Conservation (phyloP, 2,888 invertebrate species). For the Temnothorax unifasciatus region DNA sequence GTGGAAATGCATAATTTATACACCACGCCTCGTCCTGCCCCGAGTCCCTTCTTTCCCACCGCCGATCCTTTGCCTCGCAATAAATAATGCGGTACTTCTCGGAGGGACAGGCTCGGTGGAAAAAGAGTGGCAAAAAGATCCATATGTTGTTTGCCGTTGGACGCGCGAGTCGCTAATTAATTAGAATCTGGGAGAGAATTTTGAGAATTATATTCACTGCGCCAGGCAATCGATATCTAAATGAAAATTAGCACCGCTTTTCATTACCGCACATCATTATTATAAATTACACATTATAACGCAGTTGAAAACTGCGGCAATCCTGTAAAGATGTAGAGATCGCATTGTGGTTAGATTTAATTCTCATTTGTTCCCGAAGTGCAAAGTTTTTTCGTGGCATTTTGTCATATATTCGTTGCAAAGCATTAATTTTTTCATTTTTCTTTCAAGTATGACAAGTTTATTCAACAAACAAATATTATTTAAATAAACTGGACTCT, state of each 20-base stretch:
- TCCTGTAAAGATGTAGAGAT: neutral
- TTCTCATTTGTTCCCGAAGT: neutral
- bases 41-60: slow-evolving; percentile 58
- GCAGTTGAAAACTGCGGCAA: neutral
- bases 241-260: slow-evolving; percentile 10
- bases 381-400: neutral
- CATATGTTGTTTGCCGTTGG: slow-evolving; percentile 58
- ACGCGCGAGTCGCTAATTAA: slow-evolving; percentile 65
- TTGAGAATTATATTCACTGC: slow-evolving; percentile 59
- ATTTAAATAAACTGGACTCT: neutral
- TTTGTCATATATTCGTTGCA: neutral
- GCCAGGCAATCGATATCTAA: slow-evolving; percentile 25
- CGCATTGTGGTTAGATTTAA: neutral
- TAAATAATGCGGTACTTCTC: slow-evolving; percentile 74
- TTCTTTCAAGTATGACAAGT: neutral
- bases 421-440: neutral
- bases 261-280: neutral
- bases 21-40: slow-evolving; percentile 57
- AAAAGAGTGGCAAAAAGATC: slow-evolving; percentile 47
- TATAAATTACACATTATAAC: neutral
- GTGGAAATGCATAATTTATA: slow-evolving; percentile 83
- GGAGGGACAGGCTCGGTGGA: slow-evolving; percentile 56
- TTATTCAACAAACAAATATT: neutral
- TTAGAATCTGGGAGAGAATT: slow-evolving; percentile 62
- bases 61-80: slow-evolving; percentile 74